Evolutionary conservation across 2,113 vertebrate genomes (phyloP).

Genomic region (Dermatemys mawii): DNA sequence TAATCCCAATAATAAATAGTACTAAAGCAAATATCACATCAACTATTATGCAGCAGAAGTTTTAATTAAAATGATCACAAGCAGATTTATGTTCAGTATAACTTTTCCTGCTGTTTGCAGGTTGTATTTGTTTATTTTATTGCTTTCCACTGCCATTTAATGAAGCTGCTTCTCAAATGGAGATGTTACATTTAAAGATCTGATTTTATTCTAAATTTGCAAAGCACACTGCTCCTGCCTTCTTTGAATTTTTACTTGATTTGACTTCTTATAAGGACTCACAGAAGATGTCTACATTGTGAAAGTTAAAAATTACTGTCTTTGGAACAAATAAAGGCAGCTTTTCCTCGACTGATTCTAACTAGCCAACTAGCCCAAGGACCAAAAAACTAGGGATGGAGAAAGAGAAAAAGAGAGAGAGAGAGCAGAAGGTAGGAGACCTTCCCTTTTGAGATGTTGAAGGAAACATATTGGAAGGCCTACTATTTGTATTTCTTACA

Average conservation of each 20-base stretch:
- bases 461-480: slow-evolving; percentile 35
- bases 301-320: background rate
- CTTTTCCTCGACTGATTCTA: slow-evolving; percentile 56
- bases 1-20: slow-evolving; percentile 17
- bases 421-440: background rate
- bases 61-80: slow-evolving; percentile 71
- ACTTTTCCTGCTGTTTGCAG: slow-evolving; percentile 66
- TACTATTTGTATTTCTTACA: slow-evolving; percentile 34
- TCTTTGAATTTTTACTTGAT: slow-evolving; percentile 42
- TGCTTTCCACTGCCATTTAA: background rate
- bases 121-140: slow-evolving; percentile 67
- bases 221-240: slow-evolving; percentile 19
- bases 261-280: slow-evolving; percentile 50
- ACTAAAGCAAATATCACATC: slow-evolving; percentile 26
- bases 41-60: slow-evolving; percentile 38
- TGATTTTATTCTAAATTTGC: slow-evolving; percentile 42
- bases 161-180: slow-evolving; percentile 35
- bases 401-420: background rate
- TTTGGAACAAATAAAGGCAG: slow-evolving; percentile 21
- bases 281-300: slow-evolving; percentile 2
- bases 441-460: slow-evolving; percentile 24
- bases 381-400: slow-evolving; percentile 41
- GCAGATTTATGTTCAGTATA: slow-evolving; percentile 61
- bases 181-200: slow-evolving; percentile 31
- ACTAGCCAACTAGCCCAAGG: slow-evolving; percentile 43